Conservation (phyloP, 2,113 vertebrate genomes). For the Sporophila hypoxantha region DNA sequence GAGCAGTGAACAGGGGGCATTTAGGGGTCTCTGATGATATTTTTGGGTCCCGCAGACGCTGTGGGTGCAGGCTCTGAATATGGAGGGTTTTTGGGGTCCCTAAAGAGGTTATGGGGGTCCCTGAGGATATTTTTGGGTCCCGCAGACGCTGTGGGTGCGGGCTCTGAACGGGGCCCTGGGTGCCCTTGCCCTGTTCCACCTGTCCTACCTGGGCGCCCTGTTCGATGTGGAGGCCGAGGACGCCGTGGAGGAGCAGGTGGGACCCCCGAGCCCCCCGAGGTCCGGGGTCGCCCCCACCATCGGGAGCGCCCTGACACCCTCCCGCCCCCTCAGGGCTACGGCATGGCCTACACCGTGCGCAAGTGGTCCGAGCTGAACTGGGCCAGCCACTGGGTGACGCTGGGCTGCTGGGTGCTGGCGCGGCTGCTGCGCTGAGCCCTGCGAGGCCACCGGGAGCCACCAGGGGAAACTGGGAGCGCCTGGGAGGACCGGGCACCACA, state of each 20-base stretch:
- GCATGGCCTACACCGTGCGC: neutral
- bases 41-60: no score
- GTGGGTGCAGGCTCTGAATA: no score
- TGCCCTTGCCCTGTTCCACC: neutral
- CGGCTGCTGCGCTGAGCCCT: neutral
- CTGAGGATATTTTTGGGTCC: neutral
- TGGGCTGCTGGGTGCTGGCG: neutral
- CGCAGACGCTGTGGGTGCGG: neutral
- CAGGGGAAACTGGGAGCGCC: neutral
- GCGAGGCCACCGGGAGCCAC: neutral
- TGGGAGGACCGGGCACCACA: neutral
- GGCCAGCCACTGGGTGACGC: neutral
- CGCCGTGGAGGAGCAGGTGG: neutral
- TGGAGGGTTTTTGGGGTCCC: no score
- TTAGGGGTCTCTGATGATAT: no score
- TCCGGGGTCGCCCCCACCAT: fast-evolving
- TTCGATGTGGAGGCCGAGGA: neutral
- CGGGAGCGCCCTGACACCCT: fast-evolving
- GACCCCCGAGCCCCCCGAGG: neutral
- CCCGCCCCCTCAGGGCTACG: neutral
- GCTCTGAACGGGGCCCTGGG: neutral
- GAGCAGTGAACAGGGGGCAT: neutral
- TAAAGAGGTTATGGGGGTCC: no score
- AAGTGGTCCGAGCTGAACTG: neutral
- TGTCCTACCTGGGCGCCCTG: neutral